Evolutionary conservation across 2,113 vertebrate genomes (phyloP).

Genomic region (Callorhinus ursinus): DNA sequence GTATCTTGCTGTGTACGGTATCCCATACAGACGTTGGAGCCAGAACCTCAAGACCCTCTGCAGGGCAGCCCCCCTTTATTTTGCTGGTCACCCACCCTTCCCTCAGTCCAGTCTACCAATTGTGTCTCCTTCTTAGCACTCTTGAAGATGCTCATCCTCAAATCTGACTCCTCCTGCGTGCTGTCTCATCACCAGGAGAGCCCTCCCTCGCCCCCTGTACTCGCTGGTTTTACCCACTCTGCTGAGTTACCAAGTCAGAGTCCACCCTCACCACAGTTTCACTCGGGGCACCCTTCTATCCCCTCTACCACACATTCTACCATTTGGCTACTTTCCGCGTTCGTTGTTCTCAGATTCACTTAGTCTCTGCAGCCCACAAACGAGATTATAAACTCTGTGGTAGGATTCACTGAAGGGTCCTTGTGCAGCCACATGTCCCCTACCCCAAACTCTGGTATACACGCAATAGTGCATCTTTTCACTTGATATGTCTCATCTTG

Average conservation of each 20-base stretch:
- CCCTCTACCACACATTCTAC: neutral
- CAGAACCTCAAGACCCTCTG: neutral
- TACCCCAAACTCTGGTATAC: neutral
- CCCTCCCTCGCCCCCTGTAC: neutral
- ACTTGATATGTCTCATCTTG: neutral
- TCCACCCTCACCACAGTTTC: neutral
- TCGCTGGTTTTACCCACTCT: neutral
- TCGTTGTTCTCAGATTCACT: neutral
- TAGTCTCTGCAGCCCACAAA: neutral
- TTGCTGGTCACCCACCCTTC: neutral
- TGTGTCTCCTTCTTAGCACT: neutral
- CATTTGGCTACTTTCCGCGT: neutral
- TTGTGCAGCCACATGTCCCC: accelerated
- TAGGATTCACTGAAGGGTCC: too few species aligned
- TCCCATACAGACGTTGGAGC: neutral
- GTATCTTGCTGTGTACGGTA: neutral
- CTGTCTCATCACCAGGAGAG: neutral
- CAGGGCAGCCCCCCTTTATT: neutral
- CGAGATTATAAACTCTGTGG: neutral
- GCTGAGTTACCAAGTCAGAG: neutral
- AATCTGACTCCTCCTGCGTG: neutral
- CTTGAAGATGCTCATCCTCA: neutral
- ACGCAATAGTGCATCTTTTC: neutral
- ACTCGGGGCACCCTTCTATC: accelerated
- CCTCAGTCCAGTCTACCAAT: neutral